Evolutionary conservation across 2,888 invertebrate genomes (phyloP).

Genomic region (Oscheius sp.): DNA sequence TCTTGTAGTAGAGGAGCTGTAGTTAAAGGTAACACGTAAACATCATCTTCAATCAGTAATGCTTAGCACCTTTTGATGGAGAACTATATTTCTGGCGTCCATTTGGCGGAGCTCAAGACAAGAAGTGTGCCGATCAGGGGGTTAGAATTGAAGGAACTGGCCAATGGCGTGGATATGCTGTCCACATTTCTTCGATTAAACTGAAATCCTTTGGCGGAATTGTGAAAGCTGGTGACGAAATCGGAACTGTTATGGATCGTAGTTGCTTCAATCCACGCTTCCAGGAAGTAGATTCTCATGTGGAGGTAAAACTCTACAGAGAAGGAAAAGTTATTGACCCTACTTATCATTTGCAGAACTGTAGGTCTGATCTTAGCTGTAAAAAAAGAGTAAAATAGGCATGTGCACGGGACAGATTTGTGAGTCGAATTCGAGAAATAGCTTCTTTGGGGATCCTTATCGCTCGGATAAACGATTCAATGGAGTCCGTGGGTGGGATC

Average conservation of each 20-base stretch:
- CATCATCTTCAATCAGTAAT: no score
- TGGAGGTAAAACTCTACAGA: constrained; percentile 48
- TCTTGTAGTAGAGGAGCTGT: constrained; percentile 40
- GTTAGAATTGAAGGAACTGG: constrained; percentile 68
- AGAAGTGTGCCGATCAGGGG: constrained; percentile 66
- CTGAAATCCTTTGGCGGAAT: constrained; percentile 62
- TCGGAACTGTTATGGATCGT: constrained; percentile 52
- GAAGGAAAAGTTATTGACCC: constrained; percentile 65
- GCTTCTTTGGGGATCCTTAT: constrained; percentile 63
- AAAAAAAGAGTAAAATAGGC: constrained; percentile 44
- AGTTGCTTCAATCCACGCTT: constrained; percentile 33
- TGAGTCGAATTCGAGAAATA: constrained; percentile 66
- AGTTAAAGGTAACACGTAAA: no score
- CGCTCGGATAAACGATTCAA: constrained; percentile 66
- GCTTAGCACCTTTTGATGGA: constrained; percentile 67
- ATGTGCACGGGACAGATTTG: constrained; percentile 70
- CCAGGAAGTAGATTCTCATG: constrained; percentile 44
- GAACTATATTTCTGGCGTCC: constrained; percentile 59
- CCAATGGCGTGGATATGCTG: constrained; percentile 69
- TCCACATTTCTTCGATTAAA: constrained; percentile 63
- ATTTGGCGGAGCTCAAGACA: constrained; percentile 50
- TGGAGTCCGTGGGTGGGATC: constrained; percentile 68
- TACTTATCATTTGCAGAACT: constrained; percentile 66
- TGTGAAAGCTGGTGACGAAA: constrained; percentile 58
- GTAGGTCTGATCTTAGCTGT: constrained; percentile 38